phyloP scores from a whole-genome alignment of 2,797 vertebrate genomes.

The Enteromius paludinosus region DNA sequence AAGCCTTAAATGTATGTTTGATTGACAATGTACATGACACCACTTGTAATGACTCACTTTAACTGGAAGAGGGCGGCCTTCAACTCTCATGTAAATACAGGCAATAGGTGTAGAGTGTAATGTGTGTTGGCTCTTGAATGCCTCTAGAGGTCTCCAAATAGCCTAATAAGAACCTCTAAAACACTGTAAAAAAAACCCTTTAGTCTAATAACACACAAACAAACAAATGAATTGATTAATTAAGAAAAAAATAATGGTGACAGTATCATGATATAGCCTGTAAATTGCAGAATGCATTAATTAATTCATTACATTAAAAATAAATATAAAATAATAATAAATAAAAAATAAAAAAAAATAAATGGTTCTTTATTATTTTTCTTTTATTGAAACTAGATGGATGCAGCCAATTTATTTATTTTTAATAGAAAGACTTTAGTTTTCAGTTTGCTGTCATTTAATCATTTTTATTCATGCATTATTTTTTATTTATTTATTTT shows the following conservation, averaged over 20 bases:
- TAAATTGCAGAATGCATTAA: neutral
- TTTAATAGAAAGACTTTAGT: neutral
- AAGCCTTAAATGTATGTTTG: neutral
- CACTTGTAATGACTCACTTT: neutral
- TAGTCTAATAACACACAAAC: neutral
- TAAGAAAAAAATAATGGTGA: neutral
- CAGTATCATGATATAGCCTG: neutral
- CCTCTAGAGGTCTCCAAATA: neutral
- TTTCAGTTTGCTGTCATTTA: neutral
- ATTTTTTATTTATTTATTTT: neutral
- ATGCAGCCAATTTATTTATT: neutral
- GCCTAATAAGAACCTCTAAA: neutral
- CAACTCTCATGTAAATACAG: neutral
- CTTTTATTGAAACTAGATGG: neutral
- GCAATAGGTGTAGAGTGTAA: too few species aligned
- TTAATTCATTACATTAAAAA: neutral
- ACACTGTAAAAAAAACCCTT: too few species aligned
- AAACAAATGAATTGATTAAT: neutral
- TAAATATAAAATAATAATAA: too few species aligned
- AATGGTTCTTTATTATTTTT: neutral
- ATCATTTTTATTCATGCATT: neutral
- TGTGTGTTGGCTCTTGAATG: slow-evolving; percentile 3
- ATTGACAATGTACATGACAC: neutral
- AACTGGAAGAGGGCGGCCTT: slow-evolving; percentile 34
- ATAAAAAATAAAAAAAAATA: too few species aligned